Evolutionary conservation across 2,113 vertebrate species (phyloP), one percentile per base, ranked within the genome.

Genomic region (Sinocyclocheilus anophthalmus): DNA sequence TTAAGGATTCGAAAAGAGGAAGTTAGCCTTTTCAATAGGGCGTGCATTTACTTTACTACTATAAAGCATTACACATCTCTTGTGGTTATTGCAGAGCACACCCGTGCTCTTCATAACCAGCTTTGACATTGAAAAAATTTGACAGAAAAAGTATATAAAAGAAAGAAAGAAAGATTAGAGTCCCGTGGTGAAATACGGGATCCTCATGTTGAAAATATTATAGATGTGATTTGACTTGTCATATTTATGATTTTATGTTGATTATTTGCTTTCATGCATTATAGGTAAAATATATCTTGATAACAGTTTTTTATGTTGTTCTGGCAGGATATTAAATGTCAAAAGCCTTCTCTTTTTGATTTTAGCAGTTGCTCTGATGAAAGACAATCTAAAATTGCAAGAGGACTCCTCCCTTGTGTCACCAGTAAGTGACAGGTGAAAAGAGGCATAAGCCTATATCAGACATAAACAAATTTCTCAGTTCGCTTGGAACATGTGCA

Each of bases 1-100:
- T n/a, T 78, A 69, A 11, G n/a, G 63, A 72, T 48, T 78, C 10
- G 48, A 83, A 72, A 87, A 83, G 81, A 83, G 61, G 85, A 84
- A 87, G 30, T 57, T 12, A 42, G 33, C 4, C 14, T 37, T 33
- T 50, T 50, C 4, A 26, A 24, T 18, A 48, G 39, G 13, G 16
- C 4, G 1, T 50, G 9, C 20, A 2, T 30, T 65, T 48, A 20
- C 42, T 42, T 42, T 42, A 42, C 42, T 8, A 12, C 61, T n/a
- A 59, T 24, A 48, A 63, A 18, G 30, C 22, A 67, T 14, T 26
- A n/a, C 48, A 48, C 39, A 30, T 12, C 12, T 48, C 16, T 12
- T 67, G 7, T 67, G 59, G 78, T 65, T 65, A 16, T 59, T 79
- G 39, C 39, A 76, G 12, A 5, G 11, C 45, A 76, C 53, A 33